These are phyloP conservation scores for Dasypolia templi DNA, from an alignment of 2,888 invertebrate genomes.

Conservation along the genomic window DNA sequence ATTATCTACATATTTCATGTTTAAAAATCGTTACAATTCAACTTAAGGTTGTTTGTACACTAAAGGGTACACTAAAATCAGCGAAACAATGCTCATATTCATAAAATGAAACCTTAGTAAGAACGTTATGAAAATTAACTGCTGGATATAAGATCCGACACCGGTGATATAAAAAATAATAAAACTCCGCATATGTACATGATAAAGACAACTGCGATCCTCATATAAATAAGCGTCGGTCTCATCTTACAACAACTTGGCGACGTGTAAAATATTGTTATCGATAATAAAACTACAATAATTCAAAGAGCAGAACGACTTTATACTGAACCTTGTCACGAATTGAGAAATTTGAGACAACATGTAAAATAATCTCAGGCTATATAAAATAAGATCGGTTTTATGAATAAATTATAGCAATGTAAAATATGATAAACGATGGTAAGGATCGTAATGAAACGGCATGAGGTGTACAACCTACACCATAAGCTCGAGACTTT, in stretches of 20 bases:
- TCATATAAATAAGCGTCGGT: conserved; percentile 81
- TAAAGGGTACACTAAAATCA: conserved; percentile 37
- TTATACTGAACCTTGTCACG: conserved; percentile 86
- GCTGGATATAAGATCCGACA: conserved; percentile 72
- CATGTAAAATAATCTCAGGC: conserved; percentile 84
- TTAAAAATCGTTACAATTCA: not conserved
- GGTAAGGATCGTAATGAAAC: conserved; percentile 87
- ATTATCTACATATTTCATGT: not conserved
- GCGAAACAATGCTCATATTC: conserved; percentile 55
- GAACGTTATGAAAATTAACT: conserved; percentile 70
- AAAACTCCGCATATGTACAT: conserved; percentile 70
- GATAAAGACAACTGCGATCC: conserved; percentile 75
- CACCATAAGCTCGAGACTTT: conserved; percentile 68
- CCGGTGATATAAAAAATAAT: conserved; percentile 72
- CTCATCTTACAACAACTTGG: conserved; percentile 84
- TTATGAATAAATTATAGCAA: conserved; percentile 89
- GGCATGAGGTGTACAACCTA: conserved; percentile 82
- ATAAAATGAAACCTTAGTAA: conserved; percentile 63
- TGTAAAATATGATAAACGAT: conserved; percentile 90
- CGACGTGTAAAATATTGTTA: conserved; percentile 89
- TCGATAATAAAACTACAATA: conserved; percentile 86
- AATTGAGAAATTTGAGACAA: conserved; percentile 87
- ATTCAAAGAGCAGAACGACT: conserved; percentile 79
- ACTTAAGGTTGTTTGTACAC: conserved; percentile 1
- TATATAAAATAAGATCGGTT: conserved; percentile 86